Evolutionary conservation across 2,113 vertebrate species (phyloP), one percentile per base, ranked within the genome.

Genomic region (Sclerurus mexicanus): DNA sequence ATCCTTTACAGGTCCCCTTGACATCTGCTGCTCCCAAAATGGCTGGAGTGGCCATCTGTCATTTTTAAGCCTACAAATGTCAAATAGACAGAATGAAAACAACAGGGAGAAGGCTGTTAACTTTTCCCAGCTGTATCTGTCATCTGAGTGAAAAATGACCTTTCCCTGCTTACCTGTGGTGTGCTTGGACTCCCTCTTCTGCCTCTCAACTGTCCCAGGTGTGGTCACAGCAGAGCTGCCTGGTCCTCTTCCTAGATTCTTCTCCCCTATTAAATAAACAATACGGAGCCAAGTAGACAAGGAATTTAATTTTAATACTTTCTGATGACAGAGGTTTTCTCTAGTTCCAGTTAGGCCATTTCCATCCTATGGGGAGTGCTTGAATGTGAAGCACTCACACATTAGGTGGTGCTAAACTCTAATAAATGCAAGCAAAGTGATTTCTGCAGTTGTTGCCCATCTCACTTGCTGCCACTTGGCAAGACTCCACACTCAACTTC

Each of bases 331-430:
- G 52, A 33, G 52, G 66, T 30, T 86, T 76, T 77, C 50, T 86
- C 33, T 33, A 33, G 52, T 47, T 84, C 56, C 35, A 14, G 33
- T 39, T 10, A 28, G 50, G 47, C 78, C 87, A 20, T 33, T 92
- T 75, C 53, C 23, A 23, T 25, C 44, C 79, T 39, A 35, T 33
- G 28, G 21, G 31, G 72, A 93, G 60, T 25, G n/a, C 93, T 79
- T 96, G 96, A 95, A 93, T 7, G 46, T 87, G 73, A 93, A 77
- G 90, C 72, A 49, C 18, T 89, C 64, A 22, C 73, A 81, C 96
- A 60, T 96, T 96, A 97, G 96, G 83, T 97, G 96, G 96, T 94
- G 96, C 96, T 95, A 92, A 95, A 97, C 86, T 58, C 95, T 80
- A 87, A 90, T 82, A 96, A 94, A 96, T 94, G 58, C 8, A 1